Percentiles rank a stretch among this genome's conserved stretches.
Evolutionary conservation across 1,140 invertebrate genomes (phyloP).

Genomic region (Aphidius gifuensis): DNA sequence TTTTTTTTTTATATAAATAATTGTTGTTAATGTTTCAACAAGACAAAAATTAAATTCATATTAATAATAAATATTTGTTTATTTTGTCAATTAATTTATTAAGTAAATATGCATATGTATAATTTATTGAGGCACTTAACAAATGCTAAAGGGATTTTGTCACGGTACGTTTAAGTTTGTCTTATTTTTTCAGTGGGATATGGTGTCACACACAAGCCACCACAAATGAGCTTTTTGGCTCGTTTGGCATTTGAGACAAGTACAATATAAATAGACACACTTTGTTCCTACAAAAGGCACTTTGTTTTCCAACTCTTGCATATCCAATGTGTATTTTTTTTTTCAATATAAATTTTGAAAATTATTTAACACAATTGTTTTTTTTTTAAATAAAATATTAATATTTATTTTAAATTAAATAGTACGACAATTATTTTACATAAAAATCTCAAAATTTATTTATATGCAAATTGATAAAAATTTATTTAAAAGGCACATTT

Average conservation of each 20-base stretch:
- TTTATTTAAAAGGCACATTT: not conserved
- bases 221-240: constrained; percentile 29
- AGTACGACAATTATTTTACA: not conserved
- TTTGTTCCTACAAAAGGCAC: constrained; percentile 46
- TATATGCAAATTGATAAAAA: not conserved
- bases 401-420: not conserved
- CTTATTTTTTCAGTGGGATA: constrained; percentile 30
- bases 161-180: constrained; percentile 41
- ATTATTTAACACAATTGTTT: constrained; percentile 5
- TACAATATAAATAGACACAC: constrained; percentile 46
- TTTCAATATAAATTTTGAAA: constrained; percentile 12
- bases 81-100: constrained; percentile 11
- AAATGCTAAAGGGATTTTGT: constrained; percentile 36
- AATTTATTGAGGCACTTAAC: constrained; percentile 51
- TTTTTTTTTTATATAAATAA: not conserved
- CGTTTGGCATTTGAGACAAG: constrained; percentile 41
- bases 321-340: constrained; percentile 1
- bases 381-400: not conserved
- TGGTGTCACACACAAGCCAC: constrained; percentile 19
- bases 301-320: constrained; percentile 34
- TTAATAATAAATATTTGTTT: not conserved
- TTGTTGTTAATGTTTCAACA: too few relatives aligned
- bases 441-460: too few relatives aligned
- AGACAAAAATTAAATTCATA: too few relatives aligned
- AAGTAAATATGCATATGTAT: constrained; percentile 23